Percentiles rank a stretch among this genome's conserved stretches.
Evolutionary conservation across 2,888 invertebrate genomes (phyloP).

Genomic region (Osmoderma eremita): DNA sequence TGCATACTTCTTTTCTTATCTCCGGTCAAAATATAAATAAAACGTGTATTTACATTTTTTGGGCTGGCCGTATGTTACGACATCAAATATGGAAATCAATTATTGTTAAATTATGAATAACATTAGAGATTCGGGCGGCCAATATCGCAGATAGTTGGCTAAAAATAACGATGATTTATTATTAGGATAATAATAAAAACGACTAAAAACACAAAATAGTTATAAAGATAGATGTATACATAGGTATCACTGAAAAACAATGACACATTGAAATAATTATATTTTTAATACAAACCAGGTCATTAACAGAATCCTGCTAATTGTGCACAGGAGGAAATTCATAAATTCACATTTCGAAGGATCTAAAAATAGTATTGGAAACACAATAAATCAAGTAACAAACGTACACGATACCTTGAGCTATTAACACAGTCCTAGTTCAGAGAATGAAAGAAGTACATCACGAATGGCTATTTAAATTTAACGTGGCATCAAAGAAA

Average conservation of each 20-base stretch:
- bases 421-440: constrained; percentile 7
- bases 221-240: too few relatives aligned
- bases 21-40: background rate
- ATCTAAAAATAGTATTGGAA: constrained; percentile 9
- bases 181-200: too few relatives aligned
- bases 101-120: too few relatives aligned
- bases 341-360: constrained; percentile 5
- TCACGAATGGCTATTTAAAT: too few relatives aligned
- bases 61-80: background rate
- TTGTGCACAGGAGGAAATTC: background rate
- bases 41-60: constrained; percentile 2
- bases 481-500: too few relatives aligned
- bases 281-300: background rate
- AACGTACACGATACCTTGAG: constrained; percentile 12
- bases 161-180: too few relatives aligned
- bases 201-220: too few relatives aligned
- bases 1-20: background rate
- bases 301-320: background rate
- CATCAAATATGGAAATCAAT: background rate
- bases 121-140: too few relatives aligned
- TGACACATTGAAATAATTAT: too few relatives aligned
- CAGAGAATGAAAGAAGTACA: too few relatives aligned
- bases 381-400: constrained; percentile 5
- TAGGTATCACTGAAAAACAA: too few relatives aligned
- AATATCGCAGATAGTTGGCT: too few relatives aligned